Evolutionary conservation across 1,140 invertebrate genomes (phyloP), one percentile per base, ranked within the genome.

Genomic region (Anagrus nilaparvatae): DNA sequence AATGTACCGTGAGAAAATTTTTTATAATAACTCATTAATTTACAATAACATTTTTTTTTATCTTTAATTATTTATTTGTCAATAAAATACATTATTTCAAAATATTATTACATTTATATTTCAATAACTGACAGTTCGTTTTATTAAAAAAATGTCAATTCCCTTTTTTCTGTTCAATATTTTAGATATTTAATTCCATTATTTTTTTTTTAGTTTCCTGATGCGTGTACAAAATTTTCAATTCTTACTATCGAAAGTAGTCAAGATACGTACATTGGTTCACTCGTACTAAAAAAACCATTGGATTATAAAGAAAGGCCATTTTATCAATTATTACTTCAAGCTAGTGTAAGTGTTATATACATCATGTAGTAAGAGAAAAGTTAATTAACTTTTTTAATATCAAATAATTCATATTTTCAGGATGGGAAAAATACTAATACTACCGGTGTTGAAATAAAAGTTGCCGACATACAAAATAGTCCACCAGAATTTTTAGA

Each of bases 381-480:
- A 43, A 35, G 29, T 21, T 25, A 20, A 34, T 39, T 34, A 20
- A 25, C 33, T 48, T 45, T 43, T 24, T 30, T 21, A 31, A 25
- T 28, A 27, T 46, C 38, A 29, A 50, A 50, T 53, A 17, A 24
- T 16, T 48, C 29, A 32, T 48, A 51, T 52, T 49, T 46, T 50
- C 58, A 88, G 84, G 88, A 93, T 63, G 89, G 87, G 0, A 69
- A 70, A 5, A 77, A 85, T 50, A 79, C 77, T 44, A 79, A 77
- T 1, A 79, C 75, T 2, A 79, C 82, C 0, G 76, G 71, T 9
- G 78, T 91, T 6, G 78, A 82, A 56, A 77, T 91, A 14, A 78
- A 78, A 44, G 78, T 93, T 1, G 71, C 76, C 31, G 87, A 93
- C 59, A 77, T 88, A 10, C 85, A 88, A 65, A 85, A 89, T 56